Conservation (phyloP, 2,113 vertebrate genomes). For the Hyla sarda region DNA sequence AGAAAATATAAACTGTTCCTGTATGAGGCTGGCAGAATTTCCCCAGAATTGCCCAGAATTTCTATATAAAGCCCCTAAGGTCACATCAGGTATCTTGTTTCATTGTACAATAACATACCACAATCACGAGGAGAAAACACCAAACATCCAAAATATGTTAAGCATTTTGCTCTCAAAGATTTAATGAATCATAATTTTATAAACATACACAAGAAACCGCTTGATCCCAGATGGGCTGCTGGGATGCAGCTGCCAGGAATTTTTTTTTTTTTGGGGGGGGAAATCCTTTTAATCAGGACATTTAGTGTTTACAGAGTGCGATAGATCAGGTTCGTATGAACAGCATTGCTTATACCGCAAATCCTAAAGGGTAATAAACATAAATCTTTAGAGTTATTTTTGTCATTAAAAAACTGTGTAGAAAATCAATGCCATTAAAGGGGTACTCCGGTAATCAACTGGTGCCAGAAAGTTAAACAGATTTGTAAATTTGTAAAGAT, state of each 20-base stretch:
- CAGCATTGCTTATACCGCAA: not conserved
- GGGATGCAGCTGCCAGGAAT: conserved; percentile 1
- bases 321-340: not conserved
- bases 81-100: conserved; percentile 21
- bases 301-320: conserved; percentile 16
- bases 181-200: conserved; percentile 5
- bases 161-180: not conserved
- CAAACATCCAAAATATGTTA: conserved; percentile 27
- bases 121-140: conserved; percentile 5
- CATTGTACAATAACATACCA: conserved; percentile 29
- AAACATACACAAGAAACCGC: conserved; percentile 27
- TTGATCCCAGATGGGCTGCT: conserved; percentile 3
- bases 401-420: not conserved
- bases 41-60: not conserved
- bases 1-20: not conserved
- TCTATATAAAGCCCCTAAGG: not conserved
- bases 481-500: too few relatives aligned
- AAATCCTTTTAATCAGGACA: conserved; percentile 24
- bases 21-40: not conserved
- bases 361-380: not conserved
- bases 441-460: too few relatives aligned
- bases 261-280: conserved; percentile 17
- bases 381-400: not conserved
- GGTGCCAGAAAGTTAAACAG: too few relatives aligned
- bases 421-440: not conserved